phyloP scores from a whole-genome alignment of 2,113 vertebrate species.

The Cryptomyrus ogoouensis region DNA sequence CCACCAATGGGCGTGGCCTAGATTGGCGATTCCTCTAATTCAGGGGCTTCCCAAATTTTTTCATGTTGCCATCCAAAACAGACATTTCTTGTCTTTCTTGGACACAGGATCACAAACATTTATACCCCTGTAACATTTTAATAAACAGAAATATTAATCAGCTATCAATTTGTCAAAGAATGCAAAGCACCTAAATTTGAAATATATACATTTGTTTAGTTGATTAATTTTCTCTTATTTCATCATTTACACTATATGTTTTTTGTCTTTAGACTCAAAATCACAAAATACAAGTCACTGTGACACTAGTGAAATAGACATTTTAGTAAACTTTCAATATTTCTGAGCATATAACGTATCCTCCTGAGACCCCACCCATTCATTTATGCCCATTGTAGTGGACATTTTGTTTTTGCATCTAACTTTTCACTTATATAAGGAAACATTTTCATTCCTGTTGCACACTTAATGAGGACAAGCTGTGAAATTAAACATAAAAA shows the following conservation, averaged over 20 bases:
- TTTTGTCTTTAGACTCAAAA: not conserved
- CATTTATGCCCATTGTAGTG: no score
- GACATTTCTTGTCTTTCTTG: not conserved
- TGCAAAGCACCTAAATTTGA: not conserved
- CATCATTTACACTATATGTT: not conserved
- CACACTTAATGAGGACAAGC: no score
- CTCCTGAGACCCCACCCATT: no score
- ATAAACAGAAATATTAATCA: not conserved
- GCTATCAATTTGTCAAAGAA: not conserved
- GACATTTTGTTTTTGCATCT: no score
- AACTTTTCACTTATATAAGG: no score
- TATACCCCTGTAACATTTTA: not conserved
- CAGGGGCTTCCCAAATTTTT: not conserved
- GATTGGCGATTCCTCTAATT: not conserved
- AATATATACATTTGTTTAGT: not conserved
- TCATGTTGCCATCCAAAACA: not conserved
- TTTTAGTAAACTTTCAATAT: not conserved
- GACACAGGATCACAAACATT: not conserved
- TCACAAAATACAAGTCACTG: not conserved
- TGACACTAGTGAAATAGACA: not conserved
- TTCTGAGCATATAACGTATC: no score
- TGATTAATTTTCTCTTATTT: not conserved
- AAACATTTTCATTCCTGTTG: no score
- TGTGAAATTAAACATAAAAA: no score
- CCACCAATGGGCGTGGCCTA: not conserved